Percentiles rank a stretch among this genome's conserved stretches.
Conservation (phyloP, 2,113 vertebrate species). For the Excalfactoria chinensis region DNA sequence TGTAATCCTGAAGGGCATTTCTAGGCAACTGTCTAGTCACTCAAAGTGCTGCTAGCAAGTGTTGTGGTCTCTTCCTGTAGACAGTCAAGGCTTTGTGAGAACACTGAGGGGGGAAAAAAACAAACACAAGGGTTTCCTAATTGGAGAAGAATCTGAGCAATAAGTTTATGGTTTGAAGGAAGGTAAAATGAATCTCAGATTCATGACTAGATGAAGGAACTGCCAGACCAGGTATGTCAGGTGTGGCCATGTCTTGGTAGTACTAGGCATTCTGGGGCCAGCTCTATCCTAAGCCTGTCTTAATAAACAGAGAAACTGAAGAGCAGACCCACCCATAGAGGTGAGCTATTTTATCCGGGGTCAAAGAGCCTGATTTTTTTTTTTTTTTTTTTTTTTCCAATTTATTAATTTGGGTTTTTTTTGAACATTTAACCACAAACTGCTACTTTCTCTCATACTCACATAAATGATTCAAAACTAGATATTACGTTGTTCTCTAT, state of each 20-base stretch:
- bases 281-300: background rate
- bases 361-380: background rate
- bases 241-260: background rate
- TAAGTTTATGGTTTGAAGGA: constrained; percentile 51
- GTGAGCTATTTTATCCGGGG: background rate
- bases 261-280: background rate
- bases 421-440: background rate
- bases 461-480: background rate
- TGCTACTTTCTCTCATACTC: background rate
- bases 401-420: background rate
- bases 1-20: background rate
- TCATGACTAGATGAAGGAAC: constrained; percentile 20
- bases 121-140: background rate
- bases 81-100: constrained; percentile 12
- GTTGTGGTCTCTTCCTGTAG: background rate
- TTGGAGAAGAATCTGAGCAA: constrained; percentile 28
- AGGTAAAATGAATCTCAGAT: background rate
- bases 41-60: background rate
- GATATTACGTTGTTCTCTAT: background rate
- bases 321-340: background rate
- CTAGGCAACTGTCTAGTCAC: background rate
- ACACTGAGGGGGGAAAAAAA: background rate
- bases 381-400: background rate
- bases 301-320: background rate
- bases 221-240: background rate